phyloP scores from a whole-genome alignment of 2,888 invertebrate species.

The Lumbricus terrestris region DNA sequence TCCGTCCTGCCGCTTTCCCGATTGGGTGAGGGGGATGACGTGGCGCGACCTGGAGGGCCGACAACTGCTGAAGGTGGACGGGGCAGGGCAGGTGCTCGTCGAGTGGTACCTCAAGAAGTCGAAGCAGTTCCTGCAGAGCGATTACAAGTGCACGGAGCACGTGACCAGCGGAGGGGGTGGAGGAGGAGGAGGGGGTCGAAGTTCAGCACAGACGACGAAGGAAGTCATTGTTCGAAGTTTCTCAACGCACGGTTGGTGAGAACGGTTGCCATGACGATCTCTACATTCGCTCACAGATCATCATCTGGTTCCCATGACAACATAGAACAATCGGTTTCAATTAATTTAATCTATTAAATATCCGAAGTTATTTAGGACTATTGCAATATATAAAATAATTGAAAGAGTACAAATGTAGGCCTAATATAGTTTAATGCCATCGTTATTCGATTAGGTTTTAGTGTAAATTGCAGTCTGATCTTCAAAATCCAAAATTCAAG shows the following conservation, averaged over 20 bases:
- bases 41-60: conserved; percentile 52
- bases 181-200: neutral
- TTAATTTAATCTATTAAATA: too few species aligned
- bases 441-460: too few species aligned
- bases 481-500: too few species aligned
- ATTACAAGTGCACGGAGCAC: conserved; percentile 26
- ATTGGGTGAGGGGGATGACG: conserved; percentile 43
- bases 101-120: conserved; percentile 24
- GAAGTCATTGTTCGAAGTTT: conserved; percentile 10
- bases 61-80: conserved; percentile 39
- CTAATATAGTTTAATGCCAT: too few species aligned
- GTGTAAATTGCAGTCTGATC: too few species aligned
- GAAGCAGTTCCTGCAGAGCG: conserved; percentile 23
- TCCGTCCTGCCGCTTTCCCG: conserved; percentile 47
- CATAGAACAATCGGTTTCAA: neutral
- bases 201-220: neutral
- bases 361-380: too few species aligned
- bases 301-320: conserved; percentile 9
- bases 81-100: conserved; percentile 18
- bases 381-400: too few species aligned
- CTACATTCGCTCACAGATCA: too few species aligned
- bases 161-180: too few species aligned
- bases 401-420: too few species aligned
- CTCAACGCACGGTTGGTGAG: conserved; percentile 24
- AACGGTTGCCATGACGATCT: neutral